Conservation (phyloP, 2,113 vertebrate genomes). For the Mungos mungo region DNA sequence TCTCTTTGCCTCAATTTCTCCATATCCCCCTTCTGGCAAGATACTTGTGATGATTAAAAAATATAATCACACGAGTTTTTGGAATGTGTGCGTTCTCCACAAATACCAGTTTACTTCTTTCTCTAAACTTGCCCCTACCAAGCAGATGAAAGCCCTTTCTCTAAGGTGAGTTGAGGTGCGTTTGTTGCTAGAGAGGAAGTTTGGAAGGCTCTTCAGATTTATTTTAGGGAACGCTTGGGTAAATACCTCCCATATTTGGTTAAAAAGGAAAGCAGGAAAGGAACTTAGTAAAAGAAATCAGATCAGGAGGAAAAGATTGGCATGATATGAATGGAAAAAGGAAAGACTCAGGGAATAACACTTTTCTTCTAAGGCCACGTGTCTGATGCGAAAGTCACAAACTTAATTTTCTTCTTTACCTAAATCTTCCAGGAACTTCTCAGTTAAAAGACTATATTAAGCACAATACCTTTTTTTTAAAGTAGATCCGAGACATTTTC, state of each 20-base stretch:
- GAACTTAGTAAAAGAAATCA: conserved; percentile 59
- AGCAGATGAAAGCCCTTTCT: neutral
- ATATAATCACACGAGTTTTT: neutral
- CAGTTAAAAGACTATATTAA: conserved; percentile 58
- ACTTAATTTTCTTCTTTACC: conserved; percentile 37
- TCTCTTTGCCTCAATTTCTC: neutral
- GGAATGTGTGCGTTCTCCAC: neutral
- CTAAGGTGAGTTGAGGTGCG: conserved; percentile 14
- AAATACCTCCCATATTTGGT: conserved; percentile 60
- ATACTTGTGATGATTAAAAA: neutral
- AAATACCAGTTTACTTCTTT: neutral
- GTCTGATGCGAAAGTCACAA: conserved; percentile 32
- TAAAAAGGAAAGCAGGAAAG: conserved; percentile 62
- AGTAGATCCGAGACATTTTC: conserved; percentile 32
- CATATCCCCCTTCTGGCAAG: neutral
- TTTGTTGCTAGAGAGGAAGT: conserved; percentile 54
- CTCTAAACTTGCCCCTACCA: neutral
- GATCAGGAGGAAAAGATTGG: conserved; percentile 34
- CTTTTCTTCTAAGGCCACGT: conserved; percentile 28
- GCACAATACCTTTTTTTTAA: neutral
- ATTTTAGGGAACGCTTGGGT: conserved; percentile 64
- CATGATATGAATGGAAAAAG: conserved; percentile 46
- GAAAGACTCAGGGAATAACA: conserved; percentile 27
- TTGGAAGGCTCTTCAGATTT: conserved; percentile 50
- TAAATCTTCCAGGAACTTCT: conserved; percentile 46